Evolutionary conservation across 2,888 invertebrate species (phyloP).

Genomic region (Epicampocera succincta): DNA sequence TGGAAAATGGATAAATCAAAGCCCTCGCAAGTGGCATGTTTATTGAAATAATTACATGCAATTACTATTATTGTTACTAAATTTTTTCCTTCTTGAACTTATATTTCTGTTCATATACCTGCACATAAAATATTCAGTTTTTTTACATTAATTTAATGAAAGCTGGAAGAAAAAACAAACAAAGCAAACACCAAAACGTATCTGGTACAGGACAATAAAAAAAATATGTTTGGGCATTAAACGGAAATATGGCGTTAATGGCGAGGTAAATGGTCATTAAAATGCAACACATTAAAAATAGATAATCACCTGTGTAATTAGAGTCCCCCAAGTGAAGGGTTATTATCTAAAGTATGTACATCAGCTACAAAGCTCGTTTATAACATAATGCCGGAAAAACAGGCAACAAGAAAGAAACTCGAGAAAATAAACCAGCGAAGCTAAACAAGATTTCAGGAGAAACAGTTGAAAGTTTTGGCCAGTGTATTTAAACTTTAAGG

Average conservation of each 20-base stretch:
- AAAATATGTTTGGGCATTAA: conserved; percentile 27
- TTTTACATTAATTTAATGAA: conserved; percentile 2
- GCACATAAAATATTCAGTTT: neutral
- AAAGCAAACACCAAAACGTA: neutral
- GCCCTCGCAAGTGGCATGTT: conserved; percentile 33
- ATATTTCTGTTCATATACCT: neutral
- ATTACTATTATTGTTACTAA: conserved; percentile 38
- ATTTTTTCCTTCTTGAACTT: neutral
- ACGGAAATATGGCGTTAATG: conserved; percentile 52
- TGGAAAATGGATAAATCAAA: conserved; percentile 4
- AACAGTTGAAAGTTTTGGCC: no score
- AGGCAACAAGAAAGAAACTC: neutral
- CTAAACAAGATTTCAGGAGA: neutral
- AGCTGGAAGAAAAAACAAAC: neutral
- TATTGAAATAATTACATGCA: conserved; percentile 56
- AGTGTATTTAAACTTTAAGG: no score
- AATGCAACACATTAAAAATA: conserved; percentile 68
- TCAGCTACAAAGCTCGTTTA: conserved; percentile 7
- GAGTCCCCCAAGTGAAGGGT: conserved; percentile 60
- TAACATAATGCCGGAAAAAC: neutral
- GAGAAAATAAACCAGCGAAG: neutral
- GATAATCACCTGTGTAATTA: conserved; percentile 69
- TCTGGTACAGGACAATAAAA: conserved; percentile 15
- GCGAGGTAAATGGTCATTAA: conserved; percentile 60
- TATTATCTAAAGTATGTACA: conserved; percentile 43